These are phyloP conservation scores for Zosterops pallidus DNA, from an alignment of 2,113 vertebrate species.

Conservation along the genomic window DNA sequence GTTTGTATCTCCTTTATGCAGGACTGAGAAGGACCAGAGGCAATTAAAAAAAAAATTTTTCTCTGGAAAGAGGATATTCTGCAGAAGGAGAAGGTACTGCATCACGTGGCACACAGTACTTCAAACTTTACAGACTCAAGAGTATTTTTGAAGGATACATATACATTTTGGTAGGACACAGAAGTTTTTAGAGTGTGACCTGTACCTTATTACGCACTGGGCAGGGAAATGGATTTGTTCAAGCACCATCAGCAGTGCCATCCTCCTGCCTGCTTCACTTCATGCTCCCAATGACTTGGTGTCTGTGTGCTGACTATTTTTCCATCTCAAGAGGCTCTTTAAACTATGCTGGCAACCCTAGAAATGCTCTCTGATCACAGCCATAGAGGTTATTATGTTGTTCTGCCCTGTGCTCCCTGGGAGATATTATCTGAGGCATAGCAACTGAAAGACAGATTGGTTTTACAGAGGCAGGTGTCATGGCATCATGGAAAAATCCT, in stretches of 20 bases:
- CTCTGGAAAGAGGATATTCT: not conserved
- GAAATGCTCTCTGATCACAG: not conserved
- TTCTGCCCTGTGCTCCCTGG: not conserved
- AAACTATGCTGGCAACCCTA: not conserved
- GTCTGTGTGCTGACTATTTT: not conserved
- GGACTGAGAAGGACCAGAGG: not conserved
- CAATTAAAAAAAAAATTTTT: not conserved
- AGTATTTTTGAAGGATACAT: not conserved
- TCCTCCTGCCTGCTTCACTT: not conserved
- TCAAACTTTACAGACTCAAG: not conserved
- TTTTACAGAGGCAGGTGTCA: not conserved
- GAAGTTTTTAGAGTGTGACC: not conserved
- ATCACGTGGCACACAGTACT: not conserved
- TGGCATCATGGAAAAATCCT: conserved; percentile 28
- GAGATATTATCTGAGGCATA: not conserved
- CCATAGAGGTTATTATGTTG: not conserved
- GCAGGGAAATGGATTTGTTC: not conserved
- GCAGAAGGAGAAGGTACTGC: not conserved
- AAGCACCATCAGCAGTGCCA: not conserved
- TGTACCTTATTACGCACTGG: not conserved
- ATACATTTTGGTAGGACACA: not conserved
- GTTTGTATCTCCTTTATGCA: not conserved
- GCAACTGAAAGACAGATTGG: not conserved
- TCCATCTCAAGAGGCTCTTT: not conserved
- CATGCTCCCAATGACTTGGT: not conserved